A percentile compares a stretch with the other conserved stretches of the same genome.
Evolutionary conservation across 1,140 invertebrate genomes (phyloP).

Genomic region (Eupristina koningsbergeri): DNA sequence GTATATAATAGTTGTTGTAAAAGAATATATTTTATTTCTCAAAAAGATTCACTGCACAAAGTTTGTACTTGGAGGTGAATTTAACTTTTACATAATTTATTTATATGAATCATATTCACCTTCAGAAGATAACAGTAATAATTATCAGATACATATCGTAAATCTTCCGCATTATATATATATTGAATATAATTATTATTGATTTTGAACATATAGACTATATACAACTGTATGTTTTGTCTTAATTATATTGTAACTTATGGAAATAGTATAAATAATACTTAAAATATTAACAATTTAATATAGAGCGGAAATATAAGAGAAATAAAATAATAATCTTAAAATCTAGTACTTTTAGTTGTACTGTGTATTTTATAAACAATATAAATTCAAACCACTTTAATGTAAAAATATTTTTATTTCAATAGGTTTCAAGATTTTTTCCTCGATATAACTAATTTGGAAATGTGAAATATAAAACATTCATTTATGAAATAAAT

Average conservation of each 20-base stretch:
- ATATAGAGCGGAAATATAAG: not conserved
- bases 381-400: not conserved
- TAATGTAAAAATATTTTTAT: not conserved
- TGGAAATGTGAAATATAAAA: not conserved
- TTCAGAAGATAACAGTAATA: not conserved
- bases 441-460: not conserved
- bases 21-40: not conserved
- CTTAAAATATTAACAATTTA: constrained; percentile 1
- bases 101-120: not conserved
- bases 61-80: not conserved
- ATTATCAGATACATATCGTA: not conserved
- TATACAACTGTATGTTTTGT: not conserved
- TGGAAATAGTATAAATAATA: constrained; percentile 11
- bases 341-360: not conserved
- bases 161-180: not conserved
- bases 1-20: not conserved
- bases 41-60: not conserved
- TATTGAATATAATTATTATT: not conserved
- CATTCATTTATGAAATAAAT: not conserved
- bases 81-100: not conserved
- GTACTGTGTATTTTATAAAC: not conserved
- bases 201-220: not conserved
- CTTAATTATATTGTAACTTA: not conserved
- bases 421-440: not conserved
- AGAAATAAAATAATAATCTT: not conserved